Evolutionary conservation across 2,113 vertebrate genomes (phyloP), one percentile per base, ranked within the genome.

Genomic region (Phylloscopus trochilus): DNA sequence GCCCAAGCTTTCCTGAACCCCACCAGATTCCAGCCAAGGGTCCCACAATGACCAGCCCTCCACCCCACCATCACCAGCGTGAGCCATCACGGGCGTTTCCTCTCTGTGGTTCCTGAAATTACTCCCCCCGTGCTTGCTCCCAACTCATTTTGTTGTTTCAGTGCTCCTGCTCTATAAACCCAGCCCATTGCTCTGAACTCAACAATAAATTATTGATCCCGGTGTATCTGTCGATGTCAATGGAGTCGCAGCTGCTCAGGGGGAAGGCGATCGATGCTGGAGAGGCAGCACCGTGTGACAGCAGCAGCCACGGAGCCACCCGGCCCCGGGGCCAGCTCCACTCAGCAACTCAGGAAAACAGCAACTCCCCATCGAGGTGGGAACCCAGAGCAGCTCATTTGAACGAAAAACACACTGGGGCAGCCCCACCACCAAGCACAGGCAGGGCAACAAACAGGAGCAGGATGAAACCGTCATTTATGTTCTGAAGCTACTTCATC

Each of bases 251-350:
- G 90, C 59, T 3, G 18, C 69, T 9, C 5, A 10, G 95, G 95
- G 70, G 88, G 90, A 83, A 72, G 43, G 77, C 16, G 9, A 85
- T 97, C 88, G 15, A 96, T 96, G 7, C 76, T 9, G 47, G 93
- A 89, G 90, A 91, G 89, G 17, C 46, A 33, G 17, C 46, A 33
- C 16, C 74, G 20, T 30, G 64, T 46, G 95, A 60, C 30, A 0
- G 22, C 66, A 56, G 59, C 35, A 66, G 83, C 83, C 70, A 8
- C 8, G 41, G 46, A 41, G 39, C 83, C 39, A 2, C 49, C 5
- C 6, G 4, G 64, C 59, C 67, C 5, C 11, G 1, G 52, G 77
- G 80, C 81, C 91, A 21, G 52, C 18, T 5, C 30, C 68, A 14
- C 69, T 11, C 43, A 13, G 67, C 13, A 89, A 86, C 2, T 60